Evolutionary conservation across 2,797 vertebrate species (phyloP).

Genomic region (Gymnoscopelus braueri): DNA sequence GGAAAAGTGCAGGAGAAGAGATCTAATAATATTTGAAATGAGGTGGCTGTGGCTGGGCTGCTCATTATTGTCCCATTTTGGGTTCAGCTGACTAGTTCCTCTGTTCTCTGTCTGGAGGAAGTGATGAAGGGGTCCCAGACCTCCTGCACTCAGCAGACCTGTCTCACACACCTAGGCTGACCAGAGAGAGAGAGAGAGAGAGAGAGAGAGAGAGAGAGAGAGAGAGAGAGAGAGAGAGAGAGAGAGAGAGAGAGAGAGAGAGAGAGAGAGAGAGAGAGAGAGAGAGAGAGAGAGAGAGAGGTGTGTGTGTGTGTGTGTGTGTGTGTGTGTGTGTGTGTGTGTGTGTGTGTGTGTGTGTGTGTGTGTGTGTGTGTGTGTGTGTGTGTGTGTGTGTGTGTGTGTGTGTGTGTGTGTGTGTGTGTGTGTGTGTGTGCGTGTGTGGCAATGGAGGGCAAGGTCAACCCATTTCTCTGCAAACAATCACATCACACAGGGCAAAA

Average conservation of each 20-base stretch:
- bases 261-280: too few species aligned
- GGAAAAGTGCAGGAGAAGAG: conserved; percentile 38
- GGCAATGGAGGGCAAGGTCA: conserved; percentile 79
- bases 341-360: not conserved
- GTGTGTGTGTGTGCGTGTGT: conserved; percentile 66
- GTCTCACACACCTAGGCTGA: conserved; percentile 77
- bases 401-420: conserved; percentile 10
- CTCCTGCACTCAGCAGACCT: conserved; percentile 78
- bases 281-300: too few species aligned
- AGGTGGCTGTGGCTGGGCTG: conserved; percentile 61
- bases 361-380: not conserved
- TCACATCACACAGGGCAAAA: conserved; percentile 83
- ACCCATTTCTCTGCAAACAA: conserved; percentile 82
- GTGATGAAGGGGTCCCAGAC: conserved; percentile 80
- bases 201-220: too few species aligned
- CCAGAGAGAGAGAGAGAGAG: conserved; percentile 23
- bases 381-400: not conserved
- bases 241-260: too few species aligned
- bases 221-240: too few species aligned
- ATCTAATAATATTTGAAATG: conserved; percentile 68
- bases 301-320: too few species aligned
- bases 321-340: not conserved
- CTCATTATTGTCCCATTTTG: conserved; percentile 78
- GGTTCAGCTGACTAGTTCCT: conserved; percentile 75
- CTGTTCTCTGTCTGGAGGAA: conserved; percentile 80